Evolutionary conservation across 2,113 vertebrate species (phyloP).

Genomic region (Xiphophorus maculatus): DNA sequence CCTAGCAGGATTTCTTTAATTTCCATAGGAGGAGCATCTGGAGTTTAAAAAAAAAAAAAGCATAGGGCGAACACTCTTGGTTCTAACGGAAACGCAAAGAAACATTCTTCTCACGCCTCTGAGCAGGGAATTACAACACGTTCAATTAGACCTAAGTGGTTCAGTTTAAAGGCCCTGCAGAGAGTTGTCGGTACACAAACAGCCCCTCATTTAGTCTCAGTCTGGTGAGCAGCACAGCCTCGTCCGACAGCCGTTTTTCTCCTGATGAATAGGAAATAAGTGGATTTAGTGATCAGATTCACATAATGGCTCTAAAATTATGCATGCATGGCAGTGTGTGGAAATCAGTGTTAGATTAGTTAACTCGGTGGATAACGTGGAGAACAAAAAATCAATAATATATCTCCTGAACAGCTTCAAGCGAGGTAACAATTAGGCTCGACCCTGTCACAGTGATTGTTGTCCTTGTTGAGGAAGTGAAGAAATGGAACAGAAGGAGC

Average conservation of each 20-base stretch:
- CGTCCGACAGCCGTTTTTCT: background rate
- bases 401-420: conserved; percentile 2
- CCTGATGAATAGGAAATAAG: conserved; percentile 14
- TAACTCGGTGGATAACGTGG: conserved; percentile 44
- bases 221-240: background rate
- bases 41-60: conserved; percentile 9
- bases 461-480: conserved; percentile 30
- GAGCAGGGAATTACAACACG: background rate
- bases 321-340: conserved; percentile 14
- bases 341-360: conserved; percentile 14
- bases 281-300: background rate
- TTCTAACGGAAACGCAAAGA: conserved; percentile 3
- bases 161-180: background rate
- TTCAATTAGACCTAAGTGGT: conserved; percentile 19
- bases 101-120: conserved; percentile 9
- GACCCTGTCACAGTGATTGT: background rate
- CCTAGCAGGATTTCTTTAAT: conserved; percentile 11
- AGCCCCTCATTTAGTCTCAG: background rate
- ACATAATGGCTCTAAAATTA: conserved; percentile 4
- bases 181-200: background rate
- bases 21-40: conserved; percentile 20
- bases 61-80: background rate
- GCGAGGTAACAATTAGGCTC: conserved; percentile 24
- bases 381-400: conserved; percentile 53
- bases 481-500: conserved; percentile 21